phyloP scores from a whole-genome alignment of 2,797 vertebrate genomes.

The Parambassis ranga region DNA sequence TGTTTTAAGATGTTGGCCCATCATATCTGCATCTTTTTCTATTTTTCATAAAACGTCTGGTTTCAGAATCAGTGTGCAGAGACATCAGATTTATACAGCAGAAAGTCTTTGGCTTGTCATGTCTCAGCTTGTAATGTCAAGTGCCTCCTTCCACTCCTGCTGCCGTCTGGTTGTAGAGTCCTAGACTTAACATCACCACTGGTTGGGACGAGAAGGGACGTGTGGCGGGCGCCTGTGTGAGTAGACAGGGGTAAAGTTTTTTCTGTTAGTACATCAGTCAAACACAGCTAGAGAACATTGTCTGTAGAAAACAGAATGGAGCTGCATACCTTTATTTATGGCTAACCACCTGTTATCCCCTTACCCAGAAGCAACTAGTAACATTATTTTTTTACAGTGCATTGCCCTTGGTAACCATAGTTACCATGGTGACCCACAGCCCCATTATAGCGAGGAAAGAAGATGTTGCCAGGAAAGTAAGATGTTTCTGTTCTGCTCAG shows the following conservation, averaged over 20 bases:
- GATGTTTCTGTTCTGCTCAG: constrained; percentile 9
- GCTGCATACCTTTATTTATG: constrained; percentile 21
- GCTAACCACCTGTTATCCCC: too few relatives aligned
- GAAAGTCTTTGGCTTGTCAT: too few relatives aligned
- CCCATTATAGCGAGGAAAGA: constrained; percentile 14
- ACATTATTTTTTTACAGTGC: neutral
- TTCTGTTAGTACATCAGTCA: neutral
- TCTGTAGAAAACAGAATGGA: neutral
- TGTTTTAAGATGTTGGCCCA: neutral
- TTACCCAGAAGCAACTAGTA: constrained; percentile 2
- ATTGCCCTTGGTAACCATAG: constrained; percentile 39
- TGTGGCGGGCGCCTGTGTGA: constrained; percentile 63
- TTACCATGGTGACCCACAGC: constrained; percentile 39
- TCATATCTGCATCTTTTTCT: neutral
- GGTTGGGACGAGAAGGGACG: constrained; percentile 55
- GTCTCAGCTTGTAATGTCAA: too few relatives aligned
- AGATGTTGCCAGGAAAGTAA: constrained; percentile 7
- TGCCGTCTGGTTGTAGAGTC: neutral
- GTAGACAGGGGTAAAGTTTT: constrained; percentile 6
- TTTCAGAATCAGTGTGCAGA: neutral
- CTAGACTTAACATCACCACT: constrained; percentile 42
- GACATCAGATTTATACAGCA: too few relatives aligned
- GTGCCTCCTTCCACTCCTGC: too few relatives aligned
- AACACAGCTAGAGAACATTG: neutral
- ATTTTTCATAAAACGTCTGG: neutral